These are phyloP conservation scores for Grallaria varia DNA, from an alignment of 2,113 vertebrate genomes.

Conservation along the genomic window DNA sequence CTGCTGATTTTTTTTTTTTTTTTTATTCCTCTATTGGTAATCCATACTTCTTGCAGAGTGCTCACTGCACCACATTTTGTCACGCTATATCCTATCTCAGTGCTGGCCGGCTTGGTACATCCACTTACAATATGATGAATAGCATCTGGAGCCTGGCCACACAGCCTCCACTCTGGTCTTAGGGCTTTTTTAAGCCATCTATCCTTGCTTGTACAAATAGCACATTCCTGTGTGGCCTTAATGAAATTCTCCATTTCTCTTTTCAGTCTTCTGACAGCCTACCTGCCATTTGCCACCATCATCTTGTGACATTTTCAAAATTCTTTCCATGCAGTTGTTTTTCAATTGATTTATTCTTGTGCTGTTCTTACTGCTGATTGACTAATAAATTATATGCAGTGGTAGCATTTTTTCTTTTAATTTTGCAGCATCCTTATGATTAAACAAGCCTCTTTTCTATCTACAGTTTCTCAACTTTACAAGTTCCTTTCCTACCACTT, in stretches of 20 bases:
- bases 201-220: background rate
- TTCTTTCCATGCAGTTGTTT: background rate
- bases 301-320: background rate
- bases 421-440: background rate
- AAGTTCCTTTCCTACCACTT: background rate
- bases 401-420: background rate
- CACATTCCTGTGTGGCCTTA: background rate
- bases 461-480: background rate
- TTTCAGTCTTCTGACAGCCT: background rate
- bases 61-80: background rate
- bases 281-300: background rate
- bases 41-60: background rate
- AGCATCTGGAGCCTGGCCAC: conserved; percentile 3
- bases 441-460: background rate
- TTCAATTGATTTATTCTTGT: background rate
- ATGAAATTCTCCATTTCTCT: conserved; percentile 5
- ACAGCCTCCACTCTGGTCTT: background rate
- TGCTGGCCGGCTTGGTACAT: background rate
- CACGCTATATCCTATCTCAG: background rate
- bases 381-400: background rate
- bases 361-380: background rate
- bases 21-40: background rate
- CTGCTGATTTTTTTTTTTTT: background rate
- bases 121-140: conserved; percentile 30
- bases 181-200: background rate